A percentile compares a stretch with the other conserved stretches of the same genome.
These are phyloP conservation scores for Lacanobia oleracea DNA, from an alignment of 2,888 invertebrate genomes.

Conservation along the genomic window DNA sequence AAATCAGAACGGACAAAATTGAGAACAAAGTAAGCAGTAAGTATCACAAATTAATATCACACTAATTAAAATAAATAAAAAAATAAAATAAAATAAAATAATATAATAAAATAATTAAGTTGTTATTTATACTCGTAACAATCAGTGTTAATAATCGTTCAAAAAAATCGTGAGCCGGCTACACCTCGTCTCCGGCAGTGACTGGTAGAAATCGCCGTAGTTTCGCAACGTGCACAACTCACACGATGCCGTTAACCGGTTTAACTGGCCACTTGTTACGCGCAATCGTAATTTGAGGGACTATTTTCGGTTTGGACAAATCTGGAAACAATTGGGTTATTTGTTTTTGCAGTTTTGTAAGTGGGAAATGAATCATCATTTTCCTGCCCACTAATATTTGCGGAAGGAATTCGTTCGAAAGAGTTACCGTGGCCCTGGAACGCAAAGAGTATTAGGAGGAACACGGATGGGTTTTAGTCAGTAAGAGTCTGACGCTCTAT, in stretches of 20 bases:
- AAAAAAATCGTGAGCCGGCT: constrained; percentile 18
- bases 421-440: too few species aligned
- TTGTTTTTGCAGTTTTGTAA: constrained; percentile 22
- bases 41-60: too few species aligned
- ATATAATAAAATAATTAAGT: constrained; percentile 10
- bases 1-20: too few species aligned
- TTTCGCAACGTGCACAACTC: constrained; percentile 60
- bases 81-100: too few species aligned
- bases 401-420: too few species aligned
- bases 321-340: constrained; percentile 31
- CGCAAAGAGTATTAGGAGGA: too few species aligned
- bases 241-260: constrained; percentile 43
- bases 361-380: too few species aligned
- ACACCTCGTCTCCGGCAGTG: constrained; percentile 46
- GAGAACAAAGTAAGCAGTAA: too few species aligned
- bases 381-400: too few species aligned
- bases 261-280: constrained; percentile 61
- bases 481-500: too few species aligned
- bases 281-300: constrained; percentile 49
- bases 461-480: too few species aligned
- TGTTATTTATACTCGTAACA: constrained; percentile 25
- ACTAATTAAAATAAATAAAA: too few species aligned
- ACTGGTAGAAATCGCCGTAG: constrained; percentile 55
- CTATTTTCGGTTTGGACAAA: constrained; percentile 48
- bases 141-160: constrained; percentile 18